Evolutionary conservation across 2,888 invertebrate genomes (phyloP).

Genomic region (Dascillus cervinus): DNA sequence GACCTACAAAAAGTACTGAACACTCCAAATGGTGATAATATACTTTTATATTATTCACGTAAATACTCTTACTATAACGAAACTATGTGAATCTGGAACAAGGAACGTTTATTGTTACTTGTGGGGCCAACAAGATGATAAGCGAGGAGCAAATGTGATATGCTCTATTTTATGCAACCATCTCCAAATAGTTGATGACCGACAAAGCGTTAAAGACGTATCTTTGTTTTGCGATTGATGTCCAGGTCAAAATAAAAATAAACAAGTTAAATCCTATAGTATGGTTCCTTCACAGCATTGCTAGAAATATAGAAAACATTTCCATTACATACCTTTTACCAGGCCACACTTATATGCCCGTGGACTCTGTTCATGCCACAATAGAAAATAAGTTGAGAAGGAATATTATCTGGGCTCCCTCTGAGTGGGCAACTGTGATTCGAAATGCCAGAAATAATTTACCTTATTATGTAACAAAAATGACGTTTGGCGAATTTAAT

Average conservation of each 20-base stretch:
- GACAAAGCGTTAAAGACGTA: constrained; percentile 11
- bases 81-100: constrained; percentile 17
- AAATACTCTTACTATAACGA: constrained; percentile 17
- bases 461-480: too few species aligned
- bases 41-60: constrained; percentile 18
- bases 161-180: constrained; percentile 14
- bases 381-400: constrained; percentile 15
- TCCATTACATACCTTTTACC: background rate
- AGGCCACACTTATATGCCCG: constrained; percentile 5
- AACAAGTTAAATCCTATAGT: too few species aligned
- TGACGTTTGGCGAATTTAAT: too few species aligned
- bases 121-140: constrained; percentile 20
- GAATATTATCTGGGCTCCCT: constrained; percentile 20
- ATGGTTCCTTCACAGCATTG: too few species aligned
- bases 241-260: too few species aligned
- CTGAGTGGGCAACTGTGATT: constrained; percentile 21
- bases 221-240: constrained; percentile 22
- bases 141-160: constrained; percentile 19
- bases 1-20: constrained; percentile 19
- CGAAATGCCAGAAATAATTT: constrained; percentile 15
- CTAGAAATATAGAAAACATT: background rate
- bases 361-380: constrained; percentile 1
- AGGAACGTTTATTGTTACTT: constrained; percentile 13
- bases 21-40: constrained; percentile 22
- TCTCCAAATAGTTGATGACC: constrained; percentile 12